These are phyloP conservation scores for Synergus gifuensis DNA, from an alignment of 2,888 invertebrate species.

Conservation along the genomic window DNA sequence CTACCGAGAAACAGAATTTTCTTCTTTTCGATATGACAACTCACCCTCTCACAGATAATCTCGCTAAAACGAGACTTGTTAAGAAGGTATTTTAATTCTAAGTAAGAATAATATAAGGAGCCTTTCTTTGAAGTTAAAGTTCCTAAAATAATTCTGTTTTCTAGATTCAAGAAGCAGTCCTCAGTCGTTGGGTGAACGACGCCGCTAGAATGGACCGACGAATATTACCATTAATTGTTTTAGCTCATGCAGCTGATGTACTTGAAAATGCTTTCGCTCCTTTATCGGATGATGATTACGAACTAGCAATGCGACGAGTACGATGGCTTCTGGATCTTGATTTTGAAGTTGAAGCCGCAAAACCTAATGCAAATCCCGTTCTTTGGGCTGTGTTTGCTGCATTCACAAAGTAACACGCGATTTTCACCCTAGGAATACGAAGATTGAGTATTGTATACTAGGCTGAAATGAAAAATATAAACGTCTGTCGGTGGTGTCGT, in stretches of 20 bases:
- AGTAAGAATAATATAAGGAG: not conserved
- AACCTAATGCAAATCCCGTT: conserved; percentile 93
- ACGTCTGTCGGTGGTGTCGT: conserved; percentile 9
- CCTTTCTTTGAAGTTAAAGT: not conserved
- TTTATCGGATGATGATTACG: conserved; percentile 97
- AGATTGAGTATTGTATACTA: conserved; percentile 22
- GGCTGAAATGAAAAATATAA: conserved; percentile 23
- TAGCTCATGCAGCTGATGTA: conserved; percentile 99
- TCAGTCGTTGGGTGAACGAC: conserved; percentile 98
- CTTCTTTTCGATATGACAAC: conserved; percentile 99
- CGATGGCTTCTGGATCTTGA: conserved; percentile 97
- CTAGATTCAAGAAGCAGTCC: conserved; percentile 97
- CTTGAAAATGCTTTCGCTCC: conserved; percentile 99
- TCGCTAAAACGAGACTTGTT: conserved; percentile 96
- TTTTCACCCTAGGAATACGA: conserved; percentile 19
- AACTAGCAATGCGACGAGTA: conserved; percentile 98
- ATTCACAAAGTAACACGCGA: conserved; percentile 91
- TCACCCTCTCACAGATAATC: conserved; percentile 97
- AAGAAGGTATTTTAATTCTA: conserved; percentile 86
- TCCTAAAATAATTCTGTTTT: conserved; percentile 21
- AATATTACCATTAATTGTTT: conserved; percentile 93
- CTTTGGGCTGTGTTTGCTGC: conserved; percentile 99
- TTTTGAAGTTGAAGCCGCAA: conserved; percentile 96
- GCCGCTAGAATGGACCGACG: conserved; percentile 98
- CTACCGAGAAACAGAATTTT: conserved; percentile 99